Percentiles rank a stretch among this genome's conserved stretches.
These are phyloP conservation scores for Percopsis omiscomaycus DNA, from an alignment of 2,797 vertebrate species.

Conservation along the genomic window DNA sequence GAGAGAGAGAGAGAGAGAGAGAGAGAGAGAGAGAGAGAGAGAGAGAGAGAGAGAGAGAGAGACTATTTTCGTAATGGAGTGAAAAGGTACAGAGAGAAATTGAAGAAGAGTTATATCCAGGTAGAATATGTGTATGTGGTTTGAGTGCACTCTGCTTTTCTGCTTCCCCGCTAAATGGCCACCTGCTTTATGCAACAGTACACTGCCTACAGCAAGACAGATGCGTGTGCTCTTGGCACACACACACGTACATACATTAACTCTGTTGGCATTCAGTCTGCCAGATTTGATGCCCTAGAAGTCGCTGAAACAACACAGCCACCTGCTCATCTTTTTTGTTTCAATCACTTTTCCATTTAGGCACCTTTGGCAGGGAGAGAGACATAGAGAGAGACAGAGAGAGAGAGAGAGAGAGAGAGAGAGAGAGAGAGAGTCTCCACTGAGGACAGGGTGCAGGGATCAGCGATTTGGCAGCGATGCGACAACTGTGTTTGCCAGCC, in stretches of 20 bases:
- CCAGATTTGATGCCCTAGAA: constrained; percentile 54
- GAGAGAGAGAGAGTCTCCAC: constrained; percentile 40
- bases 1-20: constrained; percentile 1
- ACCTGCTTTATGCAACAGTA: constrained; percentile 49
- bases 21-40: constrained; percentile 4
- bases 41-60: not conserved
- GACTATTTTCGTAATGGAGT: not conserved
- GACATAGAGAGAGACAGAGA: not conserved
- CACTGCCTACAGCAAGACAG: constrained; percentile 28
- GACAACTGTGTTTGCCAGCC: constrained; percentile 21
- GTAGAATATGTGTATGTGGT: constrained; percentile 2
- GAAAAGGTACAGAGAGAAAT: not conserved
- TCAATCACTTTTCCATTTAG: constrained; percentile 61
- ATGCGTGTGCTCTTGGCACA: constrained; percentile 19
- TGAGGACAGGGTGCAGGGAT: no score
- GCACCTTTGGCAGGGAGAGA: constrained; percentile 36
- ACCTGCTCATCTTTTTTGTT: constrained; percentile 64
- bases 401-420: not conserved
- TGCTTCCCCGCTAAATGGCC: constrained; percentile 47
- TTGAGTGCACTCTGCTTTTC: constrained; percentile 24
- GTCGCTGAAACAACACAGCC: constrained; percentile 59
- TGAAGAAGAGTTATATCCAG: not conserved
- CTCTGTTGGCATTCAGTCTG: constrained; percentile 55
- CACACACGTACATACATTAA: constrained; percentile 31
- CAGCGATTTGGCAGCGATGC: constrained; percentile 32